A percentile compares a stretch with the other conserved stretches of the same genome.
Evolutionary conservation across 1,140 invertebrate species (phyloP).

Genomic region (Heterodera schachtii): DNA sequence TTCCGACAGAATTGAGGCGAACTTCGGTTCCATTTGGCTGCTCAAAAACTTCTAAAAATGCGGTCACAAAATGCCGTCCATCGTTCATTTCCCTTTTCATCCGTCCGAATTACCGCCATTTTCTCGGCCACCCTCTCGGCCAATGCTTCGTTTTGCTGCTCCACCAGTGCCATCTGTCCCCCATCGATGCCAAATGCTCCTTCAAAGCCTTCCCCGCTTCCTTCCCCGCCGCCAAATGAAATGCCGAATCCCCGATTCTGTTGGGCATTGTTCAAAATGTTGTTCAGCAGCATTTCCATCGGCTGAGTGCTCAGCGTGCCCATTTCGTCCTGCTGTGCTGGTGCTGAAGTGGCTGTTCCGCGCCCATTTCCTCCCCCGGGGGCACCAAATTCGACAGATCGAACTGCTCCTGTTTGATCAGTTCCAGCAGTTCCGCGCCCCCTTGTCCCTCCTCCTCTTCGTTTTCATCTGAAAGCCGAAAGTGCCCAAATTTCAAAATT

Average conservation of each 20-base stretch:
- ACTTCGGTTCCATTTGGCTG: slow-evolving; percentile 8
- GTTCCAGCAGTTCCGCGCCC: background rate
- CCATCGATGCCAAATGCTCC: slow-evolving; percentile 7
- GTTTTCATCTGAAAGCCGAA: background rate
- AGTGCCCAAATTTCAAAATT: no score
- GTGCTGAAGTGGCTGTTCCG: background rate
- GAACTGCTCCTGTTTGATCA: slow-evolving; percentile 1
- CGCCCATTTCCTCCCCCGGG: background rate
- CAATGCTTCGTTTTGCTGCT: slow-evolving; percentile 4
- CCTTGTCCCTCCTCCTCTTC: background rate
- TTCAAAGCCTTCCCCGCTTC: background rate
- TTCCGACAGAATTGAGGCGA: background rate
- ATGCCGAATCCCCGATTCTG: background rate
- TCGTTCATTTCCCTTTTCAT: background rate
- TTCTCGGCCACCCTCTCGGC: slow-evolving; percentile 2
- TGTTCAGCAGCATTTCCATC: slow-evolving; percentile 23
- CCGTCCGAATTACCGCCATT: background rate
- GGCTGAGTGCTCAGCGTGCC: background rate
- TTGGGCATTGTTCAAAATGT: slow-evolving; percentile 17
- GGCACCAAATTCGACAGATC: background rate
- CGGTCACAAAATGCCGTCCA: background rate
- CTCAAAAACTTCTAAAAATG: background rate
- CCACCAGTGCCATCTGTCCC: background rate
- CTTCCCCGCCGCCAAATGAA: background rate
- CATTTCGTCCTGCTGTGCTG: background rate